A percentile compares a stretch with the other conserved stretches of the same genome.
These are phyloP conservation scores for Drosophila gaucha DNA, from an alignment of 2,888 invertebrate species.

Conservation along the genomic window DNA sequence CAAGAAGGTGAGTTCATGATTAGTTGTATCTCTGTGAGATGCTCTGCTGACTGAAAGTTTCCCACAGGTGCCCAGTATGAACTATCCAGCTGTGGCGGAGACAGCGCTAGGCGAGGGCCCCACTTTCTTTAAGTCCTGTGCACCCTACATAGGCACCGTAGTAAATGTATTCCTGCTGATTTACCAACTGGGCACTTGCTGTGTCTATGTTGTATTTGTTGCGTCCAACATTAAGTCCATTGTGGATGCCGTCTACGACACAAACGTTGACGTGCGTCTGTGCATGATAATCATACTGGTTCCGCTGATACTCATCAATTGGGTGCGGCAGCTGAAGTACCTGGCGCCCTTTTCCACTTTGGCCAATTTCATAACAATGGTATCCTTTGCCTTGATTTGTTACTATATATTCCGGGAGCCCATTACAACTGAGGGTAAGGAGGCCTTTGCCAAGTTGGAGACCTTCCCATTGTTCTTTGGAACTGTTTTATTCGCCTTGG, in stretches of 20 bases:
- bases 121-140: slow-evolving; percentile 87
- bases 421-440: slow-evolving; percentile 87
- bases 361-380: slow-evolving; percentile 93
- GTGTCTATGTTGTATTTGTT: slow-evolving; percentile 98
- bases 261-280: slow-evolving; percentile 86
- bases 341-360: slow-evolving; percentile 95
- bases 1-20: slow-evolving; percentile 80
- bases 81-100: slow-evolving; percentile 93
- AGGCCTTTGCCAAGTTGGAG: slow-evolving; percentile 87
- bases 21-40: fast-evolving
- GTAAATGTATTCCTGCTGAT: slow-evolving; percentile 91
- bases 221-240: slow-evolving; percentile 92
- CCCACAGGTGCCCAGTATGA: slow-evolving; percentile 87
- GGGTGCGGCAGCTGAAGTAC: slow-evolving; percentile 91
- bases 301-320: slow-evolving; percentile 92
- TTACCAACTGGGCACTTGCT: slow-evolving; percentile 98
- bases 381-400: slow-evolving; percentile 93
- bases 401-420: slow-evolving; percentile 93
- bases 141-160: slow-evolving; percentile 88
- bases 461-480: slow-evolving; percentile 97
- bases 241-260: slow-evolving; percentile 85
- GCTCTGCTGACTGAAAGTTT: neutral
- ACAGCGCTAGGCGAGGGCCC: slow-evolving; percentile 92
- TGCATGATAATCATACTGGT: slow-evolving; percentile 91
- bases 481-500: slow-evolving; percentile 97